phyloP scores from a whole-genome alignment of 2,888 invertebrate genomes.

The Drosophila nr. fundita region DNA sequence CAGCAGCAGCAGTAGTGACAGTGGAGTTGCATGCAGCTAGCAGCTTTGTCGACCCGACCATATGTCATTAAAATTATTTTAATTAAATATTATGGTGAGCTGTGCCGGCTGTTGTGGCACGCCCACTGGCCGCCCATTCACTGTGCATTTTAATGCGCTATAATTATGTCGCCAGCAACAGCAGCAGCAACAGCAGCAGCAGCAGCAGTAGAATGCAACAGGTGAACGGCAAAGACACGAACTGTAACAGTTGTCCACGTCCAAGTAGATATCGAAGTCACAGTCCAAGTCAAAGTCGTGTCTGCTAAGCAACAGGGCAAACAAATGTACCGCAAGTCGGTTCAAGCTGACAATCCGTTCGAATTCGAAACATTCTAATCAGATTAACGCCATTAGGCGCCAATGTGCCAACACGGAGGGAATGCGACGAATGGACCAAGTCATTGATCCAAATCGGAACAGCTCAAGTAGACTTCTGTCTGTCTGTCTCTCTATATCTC shows the following conservation, averaged over 20 bases:
- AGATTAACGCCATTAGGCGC: conserved; percentile 76
- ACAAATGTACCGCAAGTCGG: conserved; percentile 58
- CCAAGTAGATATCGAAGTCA: conserved; percentile 18
- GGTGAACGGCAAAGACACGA: conserved; percentile 77
- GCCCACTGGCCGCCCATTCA: conserved; percentile 61
- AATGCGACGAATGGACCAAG: conserved; percentile 17
- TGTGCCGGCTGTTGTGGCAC: conserved; percentile 48
- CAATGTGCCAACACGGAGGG: conserved; percentile 53
- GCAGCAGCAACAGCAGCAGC: conserved; percentile 10
- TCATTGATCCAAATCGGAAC: conserved; percentile 49
- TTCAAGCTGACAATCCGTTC: conserved; percentile 23
- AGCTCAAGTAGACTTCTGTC: conserved; percentile 9
- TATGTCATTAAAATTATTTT: conserved; percentile 67
- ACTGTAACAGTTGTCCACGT: conserved; percentile 30
- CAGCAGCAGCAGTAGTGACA: conserved; percentile 2
- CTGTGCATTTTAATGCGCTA: conserved; percentile 59
- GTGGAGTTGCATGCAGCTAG: conserved; percentile 30
- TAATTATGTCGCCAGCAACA: conserved; percentile 63
- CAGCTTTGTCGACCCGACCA: conserved; percentile 45
- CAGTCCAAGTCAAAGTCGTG: conserved; percentile 39
- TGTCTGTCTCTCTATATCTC: not conserved
- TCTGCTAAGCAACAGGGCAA: conserved; percentile 63
- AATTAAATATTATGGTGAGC: conserved; percentile 69
- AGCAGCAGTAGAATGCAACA: conserved; percentile 38
- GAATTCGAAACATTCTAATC: conserved; percentile 66